phyloP scores from a whole-genome alignment of 2,797 vertebrate species.

The Galaxias olidus region DNA sequence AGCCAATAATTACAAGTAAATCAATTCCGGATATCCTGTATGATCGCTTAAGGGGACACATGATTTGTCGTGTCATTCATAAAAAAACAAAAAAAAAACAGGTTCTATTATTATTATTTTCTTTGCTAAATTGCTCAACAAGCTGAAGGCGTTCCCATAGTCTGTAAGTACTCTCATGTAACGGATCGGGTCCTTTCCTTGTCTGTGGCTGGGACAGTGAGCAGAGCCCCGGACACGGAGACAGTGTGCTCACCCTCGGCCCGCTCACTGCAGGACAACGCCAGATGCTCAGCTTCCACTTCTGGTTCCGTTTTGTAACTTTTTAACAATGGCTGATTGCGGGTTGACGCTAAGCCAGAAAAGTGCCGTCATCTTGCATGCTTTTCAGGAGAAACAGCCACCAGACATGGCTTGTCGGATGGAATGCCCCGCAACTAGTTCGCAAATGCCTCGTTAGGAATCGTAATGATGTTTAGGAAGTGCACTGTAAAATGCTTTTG shows the following conservation, averaged over 20 bases:
- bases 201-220: constrained; percentile 18
- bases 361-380: constrained; percentile 69
- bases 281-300: constrained; percentile 63
- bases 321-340: constrained; percentile 69
- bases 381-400: constrained; percentile 51
- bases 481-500: constrained; percentile 28
- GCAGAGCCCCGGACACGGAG: constrained; percentile 14
- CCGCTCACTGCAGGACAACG: constrained; percentile 30
- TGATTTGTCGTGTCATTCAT: constrained; percentile 4
- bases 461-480: constrained; percentile 30
- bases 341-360: constrained; percentile 53
- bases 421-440: constrained; percentile 38
- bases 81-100: neutral
- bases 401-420: constrained; percentile 59
- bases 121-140: constrained; percentile 1
- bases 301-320: constrained; percentile 67
- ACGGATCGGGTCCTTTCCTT: neutral
- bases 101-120: neutral
- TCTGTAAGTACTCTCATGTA: constrained; percentile 20
- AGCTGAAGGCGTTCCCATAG: constrained; percentile 16
- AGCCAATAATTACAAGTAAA: no score
- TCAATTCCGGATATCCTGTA: no score
- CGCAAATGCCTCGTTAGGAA: constrained; percentile 30
- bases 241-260: neutral
- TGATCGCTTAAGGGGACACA: neutral